Percentiles rank a stretch among this genome's conserved stretches.
phyloP scores from a whole-genome alignment of 2,113 vertebrate genomes.

The Myanophis thanlyinensis region DNA sequence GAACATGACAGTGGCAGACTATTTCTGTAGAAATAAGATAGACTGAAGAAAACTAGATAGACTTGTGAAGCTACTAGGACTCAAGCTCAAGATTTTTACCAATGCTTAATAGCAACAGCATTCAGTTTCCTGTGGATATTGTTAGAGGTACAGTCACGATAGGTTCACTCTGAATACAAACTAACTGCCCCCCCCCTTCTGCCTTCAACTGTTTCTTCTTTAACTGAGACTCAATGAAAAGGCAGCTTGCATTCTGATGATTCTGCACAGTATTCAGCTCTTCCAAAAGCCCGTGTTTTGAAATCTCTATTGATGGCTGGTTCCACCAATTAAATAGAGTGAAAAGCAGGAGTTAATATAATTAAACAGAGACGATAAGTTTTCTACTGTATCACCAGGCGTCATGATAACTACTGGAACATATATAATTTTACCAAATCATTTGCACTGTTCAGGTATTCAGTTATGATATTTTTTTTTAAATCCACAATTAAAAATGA shows the following conservation, averaged over 20 bases:
- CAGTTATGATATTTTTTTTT: conserved; percentile 29
- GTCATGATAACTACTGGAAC: not conserved
- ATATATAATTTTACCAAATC: not conserved
- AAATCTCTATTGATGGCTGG: not conserved
- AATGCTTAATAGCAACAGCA: not conserved
- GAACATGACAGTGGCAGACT: not conserved
- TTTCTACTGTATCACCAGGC: not conserved
- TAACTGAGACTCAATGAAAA: not conserved
- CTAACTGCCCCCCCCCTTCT: not conserved
- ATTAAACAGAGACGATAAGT: not conserved
- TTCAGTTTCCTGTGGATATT: not conserved
- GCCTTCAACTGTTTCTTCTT: not conserved
- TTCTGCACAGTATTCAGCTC: not conserved
- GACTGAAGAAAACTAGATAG: not conserved
- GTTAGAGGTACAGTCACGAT: not conserved
- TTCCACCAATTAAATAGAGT: not conserved
- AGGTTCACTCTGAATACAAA: not conserved
- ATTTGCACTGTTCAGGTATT: not conserved
- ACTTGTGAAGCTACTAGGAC: not conserved
- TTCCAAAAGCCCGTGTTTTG: not conserved
- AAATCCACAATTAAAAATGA: conserved; percentile 47
- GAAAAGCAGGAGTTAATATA: not conserved
- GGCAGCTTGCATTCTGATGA: not conserved
- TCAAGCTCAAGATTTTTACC: not conserved
- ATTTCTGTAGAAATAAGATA: too few relatives aligned